Percentiles rank a stretch among this genome's conserved stretches.
phyloP scores from a whole-genome alignment of 1,140 invertebrate genomes.

The Chionoecetes opilio region DNA sequence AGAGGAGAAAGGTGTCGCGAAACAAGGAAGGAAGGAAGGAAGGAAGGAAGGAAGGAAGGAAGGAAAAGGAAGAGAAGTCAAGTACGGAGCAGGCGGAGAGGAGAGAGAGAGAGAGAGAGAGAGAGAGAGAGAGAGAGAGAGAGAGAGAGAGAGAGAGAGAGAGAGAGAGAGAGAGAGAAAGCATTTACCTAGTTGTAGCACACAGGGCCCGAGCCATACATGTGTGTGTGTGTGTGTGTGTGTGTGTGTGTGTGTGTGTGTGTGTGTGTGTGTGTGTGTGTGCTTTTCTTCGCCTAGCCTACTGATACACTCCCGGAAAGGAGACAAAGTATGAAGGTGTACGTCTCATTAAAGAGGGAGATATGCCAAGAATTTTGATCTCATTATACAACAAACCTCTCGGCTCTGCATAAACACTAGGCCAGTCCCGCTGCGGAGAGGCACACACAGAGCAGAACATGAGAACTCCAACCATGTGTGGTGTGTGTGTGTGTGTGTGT shows the following conservation, averaged over 20 bases:
- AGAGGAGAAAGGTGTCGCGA: not conserved
- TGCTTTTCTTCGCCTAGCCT: not conserved
- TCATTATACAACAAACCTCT: slow-evolving; percentile 30
- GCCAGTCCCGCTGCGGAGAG: not conserved
- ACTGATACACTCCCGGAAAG: not conserved
- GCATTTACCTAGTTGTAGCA: too few species aligned
- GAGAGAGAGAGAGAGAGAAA: slow-evolving; percentile 18
- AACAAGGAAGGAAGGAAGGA: not conserved
- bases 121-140: slow-evolving; percentile 27
- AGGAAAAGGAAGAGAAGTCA: not conserved
- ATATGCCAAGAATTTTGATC: not conserved
- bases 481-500: slow-evolving; percentile 8
- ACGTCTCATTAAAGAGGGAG: not conserved
- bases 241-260: too few species aligned
- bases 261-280: too few species aligned
- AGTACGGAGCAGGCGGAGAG: not conserved
- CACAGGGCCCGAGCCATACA: too few species aligned
- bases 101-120: not conserved
- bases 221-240: too few species aligned
- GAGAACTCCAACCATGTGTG: not conserved
- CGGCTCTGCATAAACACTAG: not conserved
- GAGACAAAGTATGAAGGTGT: not conserved
- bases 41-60: not conserved
- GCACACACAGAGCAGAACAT: not conserved
- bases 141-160: slow-evolving; percentile 27